Percentiles rank a stretch among this genome's conserved stretches.
Conservation (phyloP, 2,113 vertebrate genomes). For the Malurus cyaneus region DNA sequence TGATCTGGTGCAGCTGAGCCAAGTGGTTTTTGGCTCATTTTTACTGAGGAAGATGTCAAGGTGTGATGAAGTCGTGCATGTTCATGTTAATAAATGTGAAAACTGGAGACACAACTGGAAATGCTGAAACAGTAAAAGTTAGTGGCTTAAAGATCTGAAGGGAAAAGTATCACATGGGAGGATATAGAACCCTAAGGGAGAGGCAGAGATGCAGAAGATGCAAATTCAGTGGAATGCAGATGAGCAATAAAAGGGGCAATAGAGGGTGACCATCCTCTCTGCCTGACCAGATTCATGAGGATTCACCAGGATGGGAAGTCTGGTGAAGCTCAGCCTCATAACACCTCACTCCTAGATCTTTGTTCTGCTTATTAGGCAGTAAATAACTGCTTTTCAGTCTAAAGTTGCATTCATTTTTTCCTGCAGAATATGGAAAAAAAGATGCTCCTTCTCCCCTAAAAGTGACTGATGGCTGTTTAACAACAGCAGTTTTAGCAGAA, state of each 20-base stretch:
- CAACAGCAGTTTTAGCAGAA: neutral
- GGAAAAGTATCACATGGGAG: neutral
- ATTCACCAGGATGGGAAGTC: accelerated
- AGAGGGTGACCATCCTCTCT: neutral
- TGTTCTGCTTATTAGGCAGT: neutral
- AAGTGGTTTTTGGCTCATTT: neutral
- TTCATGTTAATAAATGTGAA: accelerated
- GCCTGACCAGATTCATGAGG: neutral
- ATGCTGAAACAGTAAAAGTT: neutral
- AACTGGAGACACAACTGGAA: neutral
- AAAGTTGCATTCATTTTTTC: neutral
- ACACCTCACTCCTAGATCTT: neutral
- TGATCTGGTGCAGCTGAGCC: neutral
- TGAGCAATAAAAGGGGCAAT: neutral
- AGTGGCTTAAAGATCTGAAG: neutral
- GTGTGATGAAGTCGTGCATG: neutral
- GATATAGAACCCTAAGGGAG: neutral
- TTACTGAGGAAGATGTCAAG: neutral
- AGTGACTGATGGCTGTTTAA: neutral
- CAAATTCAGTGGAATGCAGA: neutral
- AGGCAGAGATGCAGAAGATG: neutral
- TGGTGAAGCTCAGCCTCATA: neutral
- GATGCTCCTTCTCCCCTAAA: neutral
- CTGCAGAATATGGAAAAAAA: neutral
- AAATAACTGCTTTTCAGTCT: neutral